These are phyloP conservation scores for Naso thynnoides DNA, from an alignment of 2,797 vertebrate species.

Conservation along the genomic window DNA sequence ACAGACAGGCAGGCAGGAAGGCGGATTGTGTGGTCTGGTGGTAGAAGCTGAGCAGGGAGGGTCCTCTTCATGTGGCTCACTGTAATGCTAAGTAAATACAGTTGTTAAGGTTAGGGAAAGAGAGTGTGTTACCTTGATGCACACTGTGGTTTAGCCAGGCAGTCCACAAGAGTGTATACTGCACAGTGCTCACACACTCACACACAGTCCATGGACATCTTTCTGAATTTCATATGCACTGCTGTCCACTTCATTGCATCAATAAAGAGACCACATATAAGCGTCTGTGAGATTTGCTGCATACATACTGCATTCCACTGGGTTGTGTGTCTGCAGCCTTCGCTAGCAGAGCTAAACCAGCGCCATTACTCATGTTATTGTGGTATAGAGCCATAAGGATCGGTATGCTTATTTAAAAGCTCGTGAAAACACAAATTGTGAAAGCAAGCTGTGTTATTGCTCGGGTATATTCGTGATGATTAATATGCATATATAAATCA, in stretches of 20 bases:
- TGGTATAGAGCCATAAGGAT: constrained; percentile 46
- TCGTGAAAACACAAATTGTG: constrained; percentile 52
- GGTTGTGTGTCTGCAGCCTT: constrained; percentile 33
- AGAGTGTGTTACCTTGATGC: constrained; percentile 67
- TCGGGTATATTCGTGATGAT: constrained; percentile 16
- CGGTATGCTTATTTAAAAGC: constrained; percentile 55
- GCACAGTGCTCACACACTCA: constrained; percentile 13
- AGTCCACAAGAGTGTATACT: constrained; percentile 59
- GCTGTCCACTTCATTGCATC: constrained; percentile 72
- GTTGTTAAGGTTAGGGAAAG: constrained; percentile 69
- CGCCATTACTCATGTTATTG: constrained; percentile 54
- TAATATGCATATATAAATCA: constrained; percentile 19
- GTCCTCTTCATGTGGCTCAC: constrained; percentile 62
- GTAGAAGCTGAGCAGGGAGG: constrained; percentile 29
- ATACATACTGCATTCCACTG: constrained; percentile 60
- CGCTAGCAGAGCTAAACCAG: constrained; percentile 40
- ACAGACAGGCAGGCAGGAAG: constrained; percentile 24
- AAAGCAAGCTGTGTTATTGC: constrained; percentile 50
- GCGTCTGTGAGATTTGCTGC: constrained; percentile 58
- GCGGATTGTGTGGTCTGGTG: constrained; percentile 62
- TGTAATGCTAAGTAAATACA: constrained; percentile 68
- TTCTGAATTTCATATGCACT: constrained; percentile 56
- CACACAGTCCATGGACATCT: constrained; percentile 43
- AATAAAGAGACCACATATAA: constrained; percentile 70
- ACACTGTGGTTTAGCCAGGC: constrained; percentile 58